phyloP scores from a whole-genome alignment of 92 coral and sea anemone species.

The Phymanthus crucifer region DNA sequence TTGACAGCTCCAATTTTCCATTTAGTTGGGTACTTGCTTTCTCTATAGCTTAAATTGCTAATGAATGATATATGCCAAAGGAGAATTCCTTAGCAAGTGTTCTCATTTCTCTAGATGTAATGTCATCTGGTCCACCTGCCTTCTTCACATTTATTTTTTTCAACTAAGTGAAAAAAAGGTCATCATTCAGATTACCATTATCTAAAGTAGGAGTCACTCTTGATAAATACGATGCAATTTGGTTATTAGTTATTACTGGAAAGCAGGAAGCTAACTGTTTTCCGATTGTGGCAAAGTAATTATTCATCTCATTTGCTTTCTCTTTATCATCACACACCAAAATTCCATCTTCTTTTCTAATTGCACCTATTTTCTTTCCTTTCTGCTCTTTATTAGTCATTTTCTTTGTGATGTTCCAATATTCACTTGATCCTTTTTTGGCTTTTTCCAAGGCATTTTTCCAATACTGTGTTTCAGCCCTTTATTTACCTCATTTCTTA shows the following conservation, averaged over 20 bases:
- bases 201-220: neutral
- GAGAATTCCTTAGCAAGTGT: neutral
- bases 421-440: neutral
- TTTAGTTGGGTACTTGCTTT: neutral
- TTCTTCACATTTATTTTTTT: neutral
- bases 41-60: neutral
- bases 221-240: neutral
- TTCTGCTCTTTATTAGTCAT: neutral
- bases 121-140: neutral
- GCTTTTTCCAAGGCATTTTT: neutral
- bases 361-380: neutral
- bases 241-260: neutral
- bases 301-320: constrained; percentile 23
- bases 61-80: neutral
- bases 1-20: neutral
- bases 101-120: neutral
- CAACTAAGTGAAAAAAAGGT: too few species aligned
- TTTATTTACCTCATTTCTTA: too few species aligned
- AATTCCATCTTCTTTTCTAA: constrained; percentile 3
- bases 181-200: neutral
- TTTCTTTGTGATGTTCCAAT: neutral
- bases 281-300: constrained; percentile 29
- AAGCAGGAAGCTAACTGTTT: constrained; percentile 1
- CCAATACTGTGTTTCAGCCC: too few species aligned
- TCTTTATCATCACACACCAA: constrained; percentile 29